Conservation (phyloP, 2,888 invertebrate genomes). For the Cinara cedri region DNA sequence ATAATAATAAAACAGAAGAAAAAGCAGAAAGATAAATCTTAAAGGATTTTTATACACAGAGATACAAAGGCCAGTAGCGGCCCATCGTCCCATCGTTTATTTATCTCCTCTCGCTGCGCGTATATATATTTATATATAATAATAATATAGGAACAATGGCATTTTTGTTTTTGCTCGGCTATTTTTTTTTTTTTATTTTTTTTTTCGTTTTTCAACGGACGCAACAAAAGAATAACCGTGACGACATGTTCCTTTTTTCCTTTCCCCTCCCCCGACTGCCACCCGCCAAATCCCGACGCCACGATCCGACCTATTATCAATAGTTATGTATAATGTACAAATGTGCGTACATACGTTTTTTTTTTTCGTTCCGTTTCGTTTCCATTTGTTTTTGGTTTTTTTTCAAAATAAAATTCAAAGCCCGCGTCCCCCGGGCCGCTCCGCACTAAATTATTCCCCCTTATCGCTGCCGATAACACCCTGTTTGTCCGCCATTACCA, state of each 20-base stretch:
- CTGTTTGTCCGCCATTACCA: conserved; percentile 4
- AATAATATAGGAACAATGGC: conserved; percentile 21
- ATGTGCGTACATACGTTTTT: too few relatives aligned
- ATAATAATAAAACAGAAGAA: conserved; percentile 29
- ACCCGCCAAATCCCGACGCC: neutral
- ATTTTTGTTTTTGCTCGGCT: conserved; percentile 11
- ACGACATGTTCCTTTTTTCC: conserved; percentile 32
- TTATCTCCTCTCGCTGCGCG: conserved; percentile 9
- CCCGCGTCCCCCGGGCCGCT: neutral
- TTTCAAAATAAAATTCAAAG: neutral
- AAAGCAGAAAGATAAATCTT: conserved; percentile 28
- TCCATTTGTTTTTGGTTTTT: neutral
- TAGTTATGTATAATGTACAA: conserved; percentile 17
- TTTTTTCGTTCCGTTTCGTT: neutral
- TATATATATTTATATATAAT: too few relatives aligned
- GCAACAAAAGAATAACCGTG: conserved; percentile 32
- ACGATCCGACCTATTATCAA: neutral
- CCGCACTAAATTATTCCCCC: conserved; percentile 36
- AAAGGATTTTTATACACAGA: neutral
- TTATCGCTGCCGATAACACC: conserved; percentile 14
- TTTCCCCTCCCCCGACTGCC: neutral
- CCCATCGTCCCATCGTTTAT: conserved; percentile 32
- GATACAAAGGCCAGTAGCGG: conserved; percentile 13
- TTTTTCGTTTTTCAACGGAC: conserved; percentile 4
- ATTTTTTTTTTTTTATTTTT: conserved; percentile 26